Evolutionary conservation across 1,140 invertebrate species (phyloP).

Genomic region (Cephus cinctus): DNA sequence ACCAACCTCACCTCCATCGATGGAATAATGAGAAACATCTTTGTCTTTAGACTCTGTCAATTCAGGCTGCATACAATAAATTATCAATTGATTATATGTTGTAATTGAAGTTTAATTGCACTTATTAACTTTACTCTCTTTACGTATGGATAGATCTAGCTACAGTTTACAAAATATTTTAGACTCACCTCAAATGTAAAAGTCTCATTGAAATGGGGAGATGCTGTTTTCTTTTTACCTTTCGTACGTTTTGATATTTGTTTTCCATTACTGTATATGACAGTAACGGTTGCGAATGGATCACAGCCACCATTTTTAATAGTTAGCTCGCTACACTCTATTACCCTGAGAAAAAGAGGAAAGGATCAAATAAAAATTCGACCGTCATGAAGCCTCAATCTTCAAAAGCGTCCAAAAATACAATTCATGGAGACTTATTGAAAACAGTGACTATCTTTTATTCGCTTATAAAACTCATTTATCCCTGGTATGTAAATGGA

Average conservation of each 20-base stretch:
- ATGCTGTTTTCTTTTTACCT: slow-evolving; percentile 85
- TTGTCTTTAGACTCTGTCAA: slow-evolving; percentile 48
- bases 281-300: slow-evolving; percentile 80
- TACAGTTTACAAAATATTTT: neutral
- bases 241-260: slow-evolving; percentile 81
- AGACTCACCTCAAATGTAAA: slow-evolving; percentile 79
- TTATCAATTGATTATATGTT: neutral
- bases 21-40: slow-evolving; percentile 49
- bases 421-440: no score
- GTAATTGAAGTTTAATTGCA: neutral
- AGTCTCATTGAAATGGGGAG: slow-evolving; percentile 84
- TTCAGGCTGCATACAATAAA: slow-evolving; percentile 31
- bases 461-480: no score
- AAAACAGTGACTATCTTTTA: no score
- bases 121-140: neutral
- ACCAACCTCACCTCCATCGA: slow-evolving; percentile 62
- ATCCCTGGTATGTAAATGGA: no score
- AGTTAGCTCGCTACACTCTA: slow-evolving; percentile 84
- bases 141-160: neutral
- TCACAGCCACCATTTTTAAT: slow-evolving; percentile 89
- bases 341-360: slow-evolving; percentile 57
- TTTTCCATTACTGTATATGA: slow-evolving; percentile 78
- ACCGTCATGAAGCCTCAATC: no score
- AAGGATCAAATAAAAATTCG: neutral
- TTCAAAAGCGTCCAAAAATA: no score